These are phyloP conservation scores for Hemiprocne comata DNA, from an alignment of 2,113 vertebrate genomes.

Conservation along the genomic window DNA sequence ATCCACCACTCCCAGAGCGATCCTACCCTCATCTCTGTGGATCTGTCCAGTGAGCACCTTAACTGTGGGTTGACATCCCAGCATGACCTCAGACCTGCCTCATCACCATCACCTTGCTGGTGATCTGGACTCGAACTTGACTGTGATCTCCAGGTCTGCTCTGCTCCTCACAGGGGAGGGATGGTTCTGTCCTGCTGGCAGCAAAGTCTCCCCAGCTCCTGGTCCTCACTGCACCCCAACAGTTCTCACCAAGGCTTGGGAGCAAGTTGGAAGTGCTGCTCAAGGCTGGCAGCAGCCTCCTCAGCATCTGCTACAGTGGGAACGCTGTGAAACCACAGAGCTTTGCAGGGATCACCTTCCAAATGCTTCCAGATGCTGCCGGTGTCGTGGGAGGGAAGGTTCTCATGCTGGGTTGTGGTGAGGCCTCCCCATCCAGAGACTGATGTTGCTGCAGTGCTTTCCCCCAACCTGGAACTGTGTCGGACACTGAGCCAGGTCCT, in stretches of 20 bases:
- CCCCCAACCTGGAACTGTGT: neutral
- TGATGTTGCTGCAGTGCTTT: neutral
- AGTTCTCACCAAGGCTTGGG: neutral
- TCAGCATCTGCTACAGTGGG: neutral
- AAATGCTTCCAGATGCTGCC: neutral
- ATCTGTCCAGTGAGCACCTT: neutral
- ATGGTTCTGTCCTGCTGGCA: neutral
- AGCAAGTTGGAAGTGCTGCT: neutral
- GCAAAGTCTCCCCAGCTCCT: accelerated
- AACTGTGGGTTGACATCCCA: neutral
- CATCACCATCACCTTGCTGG: neutral
- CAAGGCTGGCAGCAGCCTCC: neutral
- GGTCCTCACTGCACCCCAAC: neutral
- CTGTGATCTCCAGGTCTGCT: neutral
- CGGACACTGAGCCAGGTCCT: neutral
- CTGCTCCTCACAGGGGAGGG: neutral
- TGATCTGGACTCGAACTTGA: neutral
- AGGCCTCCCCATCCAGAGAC: neutral
- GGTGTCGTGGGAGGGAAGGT: neutral
- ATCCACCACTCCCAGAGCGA: neutral
- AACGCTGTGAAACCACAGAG: conserved; percentile 8
- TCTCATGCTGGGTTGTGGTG: neutral
- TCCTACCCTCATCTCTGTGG: neutral
- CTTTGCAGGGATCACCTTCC: neutral
- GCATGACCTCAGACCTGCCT: neutral